Evolutionary conservation across 2,888 invertebrate genomes (phyloP), one percentile per base, ranked within the genome.

Genomic region (Frankliniella intonsa): DNA sequence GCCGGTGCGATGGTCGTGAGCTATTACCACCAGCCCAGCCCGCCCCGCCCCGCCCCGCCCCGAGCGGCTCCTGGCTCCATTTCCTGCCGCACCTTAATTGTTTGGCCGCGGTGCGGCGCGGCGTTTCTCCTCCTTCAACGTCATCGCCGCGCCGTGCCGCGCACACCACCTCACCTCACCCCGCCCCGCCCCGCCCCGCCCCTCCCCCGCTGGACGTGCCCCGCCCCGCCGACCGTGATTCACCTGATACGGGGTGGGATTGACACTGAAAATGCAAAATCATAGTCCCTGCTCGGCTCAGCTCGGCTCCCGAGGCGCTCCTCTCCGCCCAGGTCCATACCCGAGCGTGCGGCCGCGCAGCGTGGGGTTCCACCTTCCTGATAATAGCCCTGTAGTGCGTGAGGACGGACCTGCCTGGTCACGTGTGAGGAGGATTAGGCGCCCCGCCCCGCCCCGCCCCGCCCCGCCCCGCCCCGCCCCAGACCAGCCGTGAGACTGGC

Each of bases 11-110:
- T 5, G 38, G 55, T 17, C 62, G 62, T 62, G 62, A 62, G 62
- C n/a, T n/a, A n/a, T 62, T 17, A 62, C 62, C 55, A 9, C 51
- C 51, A 14, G 51, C 51, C 9, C 10, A 14, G 51, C 51, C 5
- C 55, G 9, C 55, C 55, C 2, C 14, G 55, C 55, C 55, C 3
- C 55, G 9, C 55, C 55, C 2, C 14, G 55, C 55, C 55, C 55
- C 9, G 55, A 17, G 14, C 2, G 55, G 55, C 14, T 17, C 55
- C 62, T 25, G 69, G 22, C 69, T 76, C 69, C 69, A 76, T 76
- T 76, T 76, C 69, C 69, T 76, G 69, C 69, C 69, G 22, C 25
- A 14, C 12, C 69, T 25, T 76, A 76, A 76, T 76, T 76, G 69
- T 76, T 76, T 76, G 25, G 69, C 69, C 25, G 12, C 12, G 22